phyloP scores from a whole-genome alignment of 2,113 vertebrate genomes.

The Ginglymostoma cirratum region DNA sequence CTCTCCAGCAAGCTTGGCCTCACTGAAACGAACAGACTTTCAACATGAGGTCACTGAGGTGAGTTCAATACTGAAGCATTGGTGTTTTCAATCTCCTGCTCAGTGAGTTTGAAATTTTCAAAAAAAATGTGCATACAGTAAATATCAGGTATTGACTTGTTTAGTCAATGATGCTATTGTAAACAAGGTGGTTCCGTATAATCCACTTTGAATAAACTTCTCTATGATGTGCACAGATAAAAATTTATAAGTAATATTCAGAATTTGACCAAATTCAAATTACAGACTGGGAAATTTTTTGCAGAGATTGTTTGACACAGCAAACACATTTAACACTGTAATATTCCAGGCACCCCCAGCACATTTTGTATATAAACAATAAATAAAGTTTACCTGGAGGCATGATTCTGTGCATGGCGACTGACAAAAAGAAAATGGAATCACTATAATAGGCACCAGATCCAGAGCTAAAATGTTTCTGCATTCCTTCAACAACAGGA shows the following conservation, averaged over 20 bases:
- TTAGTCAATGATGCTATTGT: neutral
- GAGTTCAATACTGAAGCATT: neutral
- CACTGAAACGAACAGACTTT: neutral
- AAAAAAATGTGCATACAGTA: neutral
- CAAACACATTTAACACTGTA: neutral
- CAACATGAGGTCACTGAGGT: neutral
- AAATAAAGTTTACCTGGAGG: constrained; percentile 68
- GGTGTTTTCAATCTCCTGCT: neutral
- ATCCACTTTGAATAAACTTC: neutral
- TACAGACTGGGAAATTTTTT: neutral
- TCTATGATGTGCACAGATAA: neutral
- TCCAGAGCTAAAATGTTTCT: constrained; percentile 92
- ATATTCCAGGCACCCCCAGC: neutral
- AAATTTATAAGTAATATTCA: neutral
- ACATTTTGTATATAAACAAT: neutral
- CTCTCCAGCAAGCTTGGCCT: neutral
- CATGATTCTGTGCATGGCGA: constrained; percentile 93
- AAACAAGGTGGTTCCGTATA: neutral
- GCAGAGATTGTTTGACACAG: neutral
- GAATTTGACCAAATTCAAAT: neutral
- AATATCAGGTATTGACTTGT: neutral
- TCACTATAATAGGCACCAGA: constrained; percentile 89
- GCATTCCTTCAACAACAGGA: constrained; percentile 85
- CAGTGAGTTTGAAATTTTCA: neutral
- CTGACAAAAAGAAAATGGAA: constrained; percentile 92